Conservation (phyloP, 1,140 invertebrate genomes). For the Tribolium castaneum region DNA sequence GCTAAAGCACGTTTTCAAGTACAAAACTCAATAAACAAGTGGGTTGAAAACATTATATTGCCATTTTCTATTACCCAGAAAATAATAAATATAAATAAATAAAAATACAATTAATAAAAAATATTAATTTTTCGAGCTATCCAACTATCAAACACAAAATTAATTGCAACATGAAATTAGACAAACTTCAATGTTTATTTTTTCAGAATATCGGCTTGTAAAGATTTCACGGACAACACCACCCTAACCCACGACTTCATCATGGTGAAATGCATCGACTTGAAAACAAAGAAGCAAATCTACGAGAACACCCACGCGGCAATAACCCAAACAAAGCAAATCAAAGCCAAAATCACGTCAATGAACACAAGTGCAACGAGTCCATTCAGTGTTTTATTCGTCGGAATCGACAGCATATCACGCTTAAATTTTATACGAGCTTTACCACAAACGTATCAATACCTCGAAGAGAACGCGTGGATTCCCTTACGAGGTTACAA, state of each 20-base stretch:
- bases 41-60: too few relatives aligned
- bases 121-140: too few relatives aligned
- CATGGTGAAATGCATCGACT: conserved; percentile 64
- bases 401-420: conserved; percentile 87
- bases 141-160: too few relatives aligned
- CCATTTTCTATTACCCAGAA: too few relatives aligned
- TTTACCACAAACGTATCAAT: conserved; percentile 77
- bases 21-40: too few relatives aligned
- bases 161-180: too few relatives aligned
- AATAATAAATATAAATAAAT: too few relatives aligned
- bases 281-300: conserved; percentile 58
- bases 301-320: conserved; percentile 70
- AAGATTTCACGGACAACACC: conserved; percentile 62
- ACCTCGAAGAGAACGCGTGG: conserved; percentile 68
- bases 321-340: conserved; percentile 56
- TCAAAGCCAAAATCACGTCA: conserved; percentile 46
- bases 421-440: conserved; percentile 78
- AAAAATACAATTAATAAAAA: too few relatives aligned
- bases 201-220: conserved; percentile 63
- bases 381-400: conserved; percentile 71
- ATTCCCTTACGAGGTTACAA: conserved; percentile 69
- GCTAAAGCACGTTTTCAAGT: too few relatives aligned
- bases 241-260: conserved; percentile 63
- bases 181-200: too few relatives aligned
- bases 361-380: conserved; percentile 42